Conservation (phyloP, 2,797 vertebrate species). For the Lagodon rhomboides region DNA sequence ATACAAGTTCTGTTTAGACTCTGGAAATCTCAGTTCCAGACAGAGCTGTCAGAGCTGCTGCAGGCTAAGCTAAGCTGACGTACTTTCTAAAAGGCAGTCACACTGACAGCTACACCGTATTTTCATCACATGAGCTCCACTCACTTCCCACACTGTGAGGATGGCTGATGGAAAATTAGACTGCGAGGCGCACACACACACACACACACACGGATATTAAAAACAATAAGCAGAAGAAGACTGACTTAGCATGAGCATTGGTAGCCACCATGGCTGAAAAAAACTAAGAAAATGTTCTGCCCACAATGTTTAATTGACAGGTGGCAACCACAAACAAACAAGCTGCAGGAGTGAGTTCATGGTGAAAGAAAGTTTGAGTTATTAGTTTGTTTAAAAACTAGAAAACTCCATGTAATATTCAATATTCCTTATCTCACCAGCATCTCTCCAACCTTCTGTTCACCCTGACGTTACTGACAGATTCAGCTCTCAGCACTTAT, state of each 20-base stretch:
- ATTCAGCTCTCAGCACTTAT: slow-evolving; percentile 46
- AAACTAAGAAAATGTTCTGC: neutral
- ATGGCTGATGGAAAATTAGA: slow-evolving; percentile 21
- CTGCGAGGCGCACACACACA: neutral
- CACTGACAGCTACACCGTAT: slow-evolving; percentile 54
- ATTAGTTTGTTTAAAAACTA: neutral
- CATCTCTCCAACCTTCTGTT: slow-evolving; percentile 20
- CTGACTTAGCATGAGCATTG: neutral
- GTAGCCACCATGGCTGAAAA: neutral
- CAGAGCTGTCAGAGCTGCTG: slow-evolving; percentile 47
- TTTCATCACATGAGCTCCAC: slow-evolving; percentile 47
- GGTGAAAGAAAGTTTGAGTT: neutral
- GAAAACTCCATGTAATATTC: neutral
- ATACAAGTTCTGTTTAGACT: neutral
- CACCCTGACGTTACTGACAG: slow-evolving; percentile 46
- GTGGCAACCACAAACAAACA: neutral
- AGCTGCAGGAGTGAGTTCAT: neutral
- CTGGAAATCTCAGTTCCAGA: slow-evolving; percentile 39
- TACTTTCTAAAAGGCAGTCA: slow-evolving; percentile 53
- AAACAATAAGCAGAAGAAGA: neutral
- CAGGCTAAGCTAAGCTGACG: slow-evolving; percentile 43
- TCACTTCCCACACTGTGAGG: slow-evolving; percentile 33
- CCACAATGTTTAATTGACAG: slow-evolving; percentile 5
- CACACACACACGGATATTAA: too few species aligned
- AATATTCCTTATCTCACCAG: neutral